Conservation (phyloP, 2,113 vertebrate genomes). For the Neopipo cinnamomea region DNA sequence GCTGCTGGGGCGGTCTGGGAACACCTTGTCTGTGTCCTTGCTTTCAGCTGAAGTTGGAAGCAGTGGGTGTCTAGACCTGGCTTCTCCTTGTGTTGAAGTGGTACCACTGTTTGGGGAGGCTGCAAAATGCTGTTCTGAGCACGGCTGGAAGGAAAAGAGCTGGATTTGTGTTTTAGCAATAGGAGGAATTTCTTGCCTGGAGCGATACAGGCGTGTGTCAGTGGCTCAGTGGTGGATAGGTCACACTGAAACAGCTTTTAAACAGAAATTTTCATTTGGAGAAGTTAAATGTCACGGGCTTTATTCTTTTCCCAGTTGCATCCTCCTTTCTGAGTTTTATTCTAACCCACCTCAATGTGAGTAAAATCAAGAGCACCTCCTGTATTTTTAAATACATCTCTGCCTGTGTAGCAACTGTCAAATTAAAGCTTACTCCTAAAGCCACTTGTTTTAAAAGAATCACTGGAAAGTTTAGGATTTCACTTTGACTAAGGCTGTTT, state of each 20-base stretch:
- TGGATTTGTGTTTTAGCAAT: not conserved
- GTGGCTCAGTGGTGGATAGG: not conserved
- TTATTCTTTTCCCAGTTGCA: not conserved
- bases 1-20: not conserved
- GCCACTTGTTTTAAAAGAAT: constrained; percentile 22
- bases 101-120: not conserved
- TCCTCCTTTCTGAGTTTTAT: not conserved
- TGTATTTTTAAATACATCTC: not conserved
- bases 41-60: not conserved
- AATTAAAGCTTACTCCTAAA: constrained; percentile 32
- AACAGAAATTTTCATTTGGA: not conserved
- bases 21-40: not conserved
- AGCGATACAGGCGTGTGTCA: not conserved
- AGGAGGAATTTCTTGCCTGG: not conserved
- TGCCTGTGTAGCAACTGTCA: not conserved
- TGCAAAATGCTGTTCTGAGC: not conserved
- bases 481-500: constrained; percentile 28
- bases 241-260: not conserved
- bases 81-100: not conserved
- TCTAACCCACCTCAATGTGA: not conserved
- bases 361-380: constrained; percentile 20
- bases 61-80: not conserved
- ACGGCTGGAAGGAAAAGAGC: not conserved
- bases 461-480: constrained; percentile 39
- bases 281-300: not conserved